Evolutionary conservation across 2,797 vertebrate species (phyloP).

Genomic region (Phalanger gymnotis): DNA sequence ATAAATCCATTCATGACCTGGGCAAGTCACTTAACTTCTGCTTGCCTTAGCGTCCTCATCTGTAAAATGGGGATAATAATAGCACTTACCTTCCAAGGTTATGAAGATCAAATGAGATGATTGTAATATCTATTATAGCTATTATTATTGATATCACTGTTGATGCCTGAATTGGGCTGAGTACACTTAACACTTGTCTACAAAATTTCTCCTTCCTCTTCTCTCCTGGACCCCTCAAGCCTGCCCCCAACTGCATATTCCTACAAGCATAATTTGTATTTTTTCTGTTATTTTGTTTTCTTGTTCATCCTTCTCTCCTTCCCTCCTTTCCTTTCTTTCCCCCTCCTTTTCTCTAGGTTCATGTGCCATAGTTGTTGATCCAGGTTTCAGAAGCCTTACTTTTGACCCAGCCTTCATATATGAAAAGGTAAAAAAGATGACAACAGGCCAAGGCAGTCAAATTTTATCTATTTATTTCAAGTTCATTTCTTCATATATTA

Average conservation of each 20-base stretch:
- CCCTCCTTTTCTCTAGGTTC: not conserved
- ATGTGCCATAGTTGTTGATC: not conserved
- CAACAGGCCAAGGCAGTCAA: conserved; percentile 8
- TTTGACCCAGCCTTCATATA: not conserved
- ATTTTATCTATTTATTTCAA: conserved; percentile 75
- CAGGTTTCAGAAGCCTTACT: not conserved
- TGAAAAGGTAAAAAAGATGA: not conserved
- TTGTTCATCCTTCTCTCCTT: not conserved
- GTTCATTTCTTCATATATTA: conserved; percentile 47
- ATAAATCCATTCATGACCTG: not conserved
- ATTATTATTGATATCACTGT: not conserved
- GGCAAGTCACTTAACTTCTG: not conserved
- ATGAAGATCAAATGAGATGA: not conserved
- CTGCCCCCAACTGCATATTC: no score
- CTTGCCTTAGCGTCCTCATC: not conserved
- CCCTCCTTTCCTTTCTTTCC: not conserved
- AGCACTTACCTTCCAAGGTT: not conserved
- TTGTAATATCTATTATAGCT: not conserved
- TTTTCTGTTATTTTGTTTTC: not conserved
- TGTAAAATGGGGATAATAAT: not conserved
- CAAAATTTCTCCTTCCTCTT: not conserved
- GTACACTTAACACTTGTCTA: not conserved
- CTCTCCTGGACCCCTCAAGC: not conserved
- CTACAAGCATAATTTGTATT: not conserved
- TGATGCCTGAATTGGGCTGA: not conserved